Evolutionary conservation across 2,113 vertebrate genomes (phyloP), one percentile per base, ranked within the genome.

Genomic region (Hippoglossus stenolepis): DNA sequence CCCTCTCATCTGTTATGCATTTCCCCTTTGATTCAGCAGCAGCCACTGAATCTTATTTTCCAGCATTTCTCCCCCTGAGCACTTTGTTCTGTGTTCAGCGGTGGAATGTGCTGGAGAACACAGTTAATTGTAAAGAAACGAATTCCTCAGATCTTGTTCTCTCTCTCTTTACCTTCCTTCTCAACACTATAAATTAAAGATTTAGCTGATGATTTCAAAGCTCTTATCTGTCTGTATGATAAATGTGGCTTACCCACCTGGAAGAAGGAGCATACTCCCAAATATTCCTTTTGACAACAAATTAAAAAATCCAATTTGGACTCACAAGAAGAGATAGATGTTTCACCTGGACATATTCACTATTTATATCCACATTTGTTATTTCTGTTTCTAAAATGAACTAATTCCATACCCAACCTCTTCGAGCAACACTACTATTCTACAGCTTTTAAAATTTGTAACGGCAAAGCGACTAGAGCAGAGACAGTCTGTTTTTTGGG

Each of bases 1-100:
- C 73, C 90, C 85, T 73, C 85, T 94, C 93, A 93, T 94, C 93
- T 94, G 93, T 93, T 92, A 77, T 91, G 90, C 90, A 93, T 93
- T 94, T 93, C 85, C 89, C 82, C 82, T 90, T 93, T 91, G 90
- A 91, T 93, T 91, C 91, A 80, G 82, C 85, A 89, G 90, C 93
- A 89, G 91, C 87, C 87, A 90, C 86, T 87, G 89, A 89, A 87
- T 89, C 85, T 81, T 89, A 88, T 93, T 93, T 92, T 91, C 90
- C 91, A 92, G 77, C 77, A 72, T 85, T 87, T 84, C 82, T 90
- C 80, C 87, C 81, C 77, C 75, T 54, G 69, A 79, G 83, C 66
- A 65, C 84, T 89, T 91, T 87, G 90, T 91, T 90, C 87, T 90
- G 82, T 54, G 15, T 88, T 89, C 72, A 81, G 89, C 80, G 75